A percentile compares a stretch with the other conserved stretches of the same genome.
Evolutionary conservation across 2,113 vertebrate genomes (phyloP).

Genomic region (Polyodon spathula): DNA sequence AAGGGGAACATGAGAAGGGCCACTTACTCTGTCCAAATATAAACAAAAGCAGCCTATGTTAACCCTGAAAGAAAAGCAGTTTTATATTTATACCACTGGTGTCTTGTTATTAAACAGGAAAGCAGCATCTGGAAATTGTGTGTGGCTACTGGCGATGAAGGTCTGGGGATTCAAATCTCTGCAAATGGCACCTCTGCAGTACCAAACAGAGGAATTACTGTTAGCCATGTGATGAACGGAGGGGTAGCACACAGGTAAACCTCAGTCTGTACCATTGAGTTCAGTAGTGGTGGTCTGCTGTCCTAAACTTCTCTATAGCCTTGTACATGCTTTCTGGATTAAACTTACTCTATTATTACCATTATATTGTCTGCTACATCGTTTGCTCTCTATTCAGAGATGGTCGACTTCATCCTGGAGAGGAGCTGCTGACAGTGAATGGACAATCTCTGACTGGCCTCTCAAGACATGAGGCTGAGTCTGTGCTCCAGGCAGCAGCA

Average conservation of each 20-base stretch:
- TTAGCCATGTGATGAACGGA: conserved; percentile 28
- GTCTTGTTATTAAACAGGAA: conserved; percentile 46
- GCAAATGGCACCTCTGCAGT: conserved; percentile 29
- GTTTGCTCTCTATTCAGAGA: conserved; percentile 33
- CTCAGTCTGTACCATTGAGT: no score
- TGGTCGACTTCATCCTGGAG: conserved; percentile 34
- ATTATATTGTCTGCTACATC: background rate
- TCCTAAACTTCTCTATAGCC: no score
- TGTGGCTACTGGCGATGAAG: conserved; percentile 45
- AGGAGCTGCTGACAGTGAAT: conserved; percentile 43
- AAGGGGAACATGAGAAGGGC: no score
- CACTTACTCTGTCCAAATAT: conserved; percentile 22
- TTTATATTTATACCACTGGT: conserved; percentile 23
- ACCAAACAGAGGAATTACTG: conserved; percentile 37
- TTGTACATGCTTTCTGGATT: no score
- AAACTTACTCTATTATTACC: background rate
- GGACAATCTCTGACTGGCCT: conserved; percentile 45
- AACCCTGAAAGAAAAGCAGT: conserved; percentile 14
- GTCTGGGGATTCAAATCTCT: conserved; percentile 37
- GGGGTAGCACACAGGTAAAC: conserved; percentile 51
- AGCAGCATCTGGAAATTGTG: conserved; percentile 72
- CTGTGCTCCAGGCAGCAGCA: conserved; percentile 17
- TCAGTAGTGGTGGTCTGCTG: no score
- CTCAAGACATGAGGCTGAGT: conserved; percentile 33
- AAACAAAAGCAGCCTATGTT: conserved; percentile 21